Evolutionary conservation across 2,113 vertebrate species (phyloP).

Genomic region (Apteryx owenii): DNA sequence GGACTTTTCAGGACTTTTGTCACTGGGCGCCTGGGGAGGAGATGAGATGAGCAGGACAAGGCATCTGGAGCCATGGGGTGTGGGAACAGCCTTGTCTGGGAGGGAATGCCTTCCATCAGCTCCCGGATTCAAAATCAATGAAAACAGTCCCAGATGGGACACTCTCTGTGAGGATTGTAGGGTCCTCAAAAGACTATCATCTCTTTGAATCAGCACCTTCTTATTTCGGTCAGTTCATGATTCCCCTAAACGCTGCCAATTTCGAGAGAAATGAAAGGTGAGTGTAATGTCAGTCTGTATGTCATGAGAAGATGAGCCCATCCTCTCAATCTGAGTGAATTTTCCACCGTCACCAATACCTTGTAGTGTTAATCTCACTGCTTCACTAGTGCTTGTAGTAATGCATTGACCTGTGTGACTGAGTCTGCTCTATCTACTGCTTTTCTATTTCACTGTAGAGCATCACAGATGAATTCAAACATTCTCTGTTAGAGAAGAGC

Average conservation of each 20-base stretch:
- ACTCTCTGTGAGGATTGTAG: too few relatives aligned
- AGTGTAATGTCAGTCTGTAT: not conserved
- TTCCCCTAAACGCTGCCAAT: not conserved
- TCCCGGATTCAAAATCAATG: not conserved
- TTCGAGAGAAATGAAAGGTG: not conserved
- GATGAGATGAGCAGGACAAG: not conserved
- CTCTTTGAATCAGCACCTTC: not conserved
- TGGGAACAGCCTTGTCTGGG: not conserved
- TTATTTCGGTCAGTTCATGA: not conserved
- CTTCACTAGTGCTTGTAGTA: not conserved
- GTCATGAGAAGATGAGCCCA: not conserved
- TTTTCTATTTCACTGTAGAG: not conserved
- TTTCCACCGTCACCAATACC: not conserved
- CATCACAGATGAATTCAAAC: not conserved
- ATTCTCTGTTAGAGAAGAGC: not conserved
- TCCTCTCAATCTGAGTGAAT: too few relatives aligned
- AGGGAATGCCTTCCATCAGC: too few relatives aligned
- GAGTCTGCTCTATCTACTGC: not conserved
- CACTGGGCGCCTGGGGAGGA: not conserved
- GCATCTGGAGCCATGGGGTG: not conserved
- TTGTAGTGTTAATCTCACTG: not conserved
- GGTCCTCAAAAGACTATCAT: not conserved
- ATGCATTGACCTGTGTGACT: not conserved
- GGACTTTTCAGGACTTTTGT: not conserved
- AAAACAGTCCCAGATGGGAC: not conserved